Percentiles rank a stretch among this genome's conserved stretches.
These are phyloP conservation scores for Hemicordylus capensis DNA, from an alignment of 2,113 vertebrate genomes.

Conservation along the genomic window DNA sequence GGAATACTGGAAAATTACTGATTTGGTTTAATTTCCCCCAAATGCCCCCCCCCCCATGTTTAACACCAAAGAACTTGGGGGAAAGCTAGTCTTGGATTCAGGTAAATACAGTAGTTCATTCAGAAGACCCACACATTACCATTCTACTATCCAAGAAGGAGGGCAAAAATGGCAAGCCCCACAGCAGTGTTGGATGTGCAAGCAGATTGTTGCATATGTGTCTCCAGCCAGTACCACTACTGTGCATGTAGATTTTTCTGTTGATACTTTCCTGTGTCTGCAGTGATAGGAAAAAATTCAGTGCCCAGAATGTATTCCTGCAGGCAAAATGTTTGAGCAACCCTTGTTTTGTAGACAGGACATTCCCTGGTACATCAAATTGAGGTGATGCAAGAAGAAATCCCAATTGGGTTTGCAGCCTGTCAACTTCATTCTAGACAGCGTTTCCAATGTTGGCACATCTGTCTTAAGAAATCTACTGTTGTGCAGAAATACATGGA, in stretches of 20 bases:
- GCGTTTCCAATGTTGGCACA: conserved; percentile 23
- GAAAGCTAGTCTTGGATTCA: neutral
- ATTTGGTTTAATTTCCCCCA: conserved; percentile 28
- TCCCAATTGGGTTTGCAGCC: conserved; percentile 23
- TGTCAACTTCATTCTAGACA: conserved; percentile 12
- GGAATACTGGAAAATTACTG: conserved; percentile 14
- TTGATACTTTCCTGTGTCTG: neutral
- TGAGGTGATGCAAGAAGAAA: conserved; percentile 32
- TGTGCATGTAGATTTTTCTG: neutral
- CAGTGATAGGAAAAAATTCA: neutral
- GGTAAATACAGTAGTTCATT: neutral
- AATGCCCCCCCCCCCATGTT: no score
- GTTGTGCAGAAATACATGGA: conserved; percentile 17
- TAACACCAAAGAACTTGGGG: neutral
- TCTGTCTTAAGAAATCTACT: conserved; percentile 7
- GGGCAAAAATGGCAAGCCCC: neutral
- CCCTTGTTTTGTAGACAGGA: neutral
- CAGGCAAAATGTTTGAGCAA: neutral
- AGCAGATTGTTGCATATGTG: neutral
- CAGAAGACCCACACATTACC: neutral
- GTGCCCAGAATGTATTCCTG: neutral
- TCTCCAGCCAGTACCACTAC: neutral
- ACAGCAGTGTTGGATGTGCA: no score
- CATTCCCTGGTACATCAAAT: neutral
- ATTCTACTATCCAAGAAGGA: neutral